Conservation (phyloP, 2,113 vertebrate genomes). For the Pelusios castaneus region DNA sequence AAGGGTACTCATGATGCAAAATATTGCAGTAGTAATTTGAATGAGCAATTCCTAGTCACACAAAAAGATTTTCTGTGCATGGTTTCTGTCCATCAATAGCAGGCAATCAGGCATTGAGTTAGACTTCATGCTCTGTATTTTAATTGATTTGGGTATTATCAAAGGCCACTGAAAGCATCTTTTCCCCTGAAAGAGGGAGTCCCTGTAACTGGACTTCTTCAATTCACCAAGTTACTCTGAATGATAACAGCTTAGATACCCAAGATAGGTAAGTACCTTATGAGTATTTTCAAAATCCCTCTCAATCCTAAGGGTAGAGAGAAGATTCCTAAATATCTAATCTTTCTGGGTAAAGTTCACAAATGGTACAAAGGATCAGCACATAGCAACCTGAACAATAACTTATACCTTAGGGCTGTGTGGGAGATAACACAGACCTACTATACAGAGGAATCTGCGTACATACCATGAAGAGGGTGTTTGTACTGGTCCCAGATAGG, state of each 20-base stretch:
- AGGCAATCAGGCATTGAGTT: not conserved
- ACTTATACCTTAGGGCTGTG: no score
- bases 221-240: not conserved
- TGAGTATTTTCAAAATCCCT: not conserved
- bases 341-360: not conserved
- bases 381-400: no score
- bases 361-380: no score
- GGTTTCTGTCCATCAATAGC: not conserved
- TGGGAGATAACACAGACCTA: no score
- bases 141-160: no score
- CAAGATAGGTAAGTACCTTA: not conserved
- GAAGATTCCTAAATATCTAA: not conserved
- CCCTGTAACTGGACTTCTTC: not conserved
- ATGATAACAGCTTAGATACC: not conserved
- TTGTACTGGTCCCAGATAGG: no score
- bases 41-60: not conserved
- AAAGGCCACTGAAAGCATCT: not conserved
- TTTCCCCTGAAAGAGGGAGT: not conserved
- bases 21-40: no score
- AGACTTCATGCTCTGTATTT: no score
- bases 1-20: not conserved
- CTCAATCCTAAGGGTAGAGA: not conserved
- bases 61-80: not conserved
- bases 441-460: no score
- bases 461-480: no score